A percentile compares a stretch with the other conserved stretches of the same genome.
These are phyloP conservation scores for Anser brachyrhynchus DNA, from an alignment of 2,113 vertebrate species.

Conservation along the genomic window DNA sequence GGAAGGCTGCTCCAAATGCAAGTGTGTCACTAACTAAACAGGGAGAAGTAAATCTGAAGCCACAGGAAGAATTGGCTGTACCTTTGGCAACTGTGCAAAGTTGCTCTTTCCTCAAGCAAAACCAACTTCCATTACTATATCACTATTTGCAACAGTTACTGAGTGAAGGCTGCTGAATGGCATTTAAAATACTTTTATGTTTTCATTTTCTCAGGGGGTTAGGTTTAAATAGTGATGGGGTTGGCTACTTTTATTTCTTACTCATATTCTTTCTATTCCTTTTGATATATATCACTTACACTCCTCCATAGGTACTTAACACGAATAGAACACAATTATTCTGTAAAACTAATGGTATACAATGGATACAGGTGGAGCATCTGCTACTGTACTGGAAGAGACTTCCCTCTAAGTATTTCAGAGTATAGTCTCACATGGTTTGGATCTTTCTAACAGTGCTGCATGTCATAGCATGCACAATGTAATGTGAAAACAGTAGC, in stretches of 20 bases:
- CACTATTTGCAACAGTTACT: background rate
- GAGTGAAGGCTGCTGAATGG: background rate
- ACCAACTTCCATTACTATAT: background rate
- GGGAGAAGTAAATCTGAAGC: background rate
- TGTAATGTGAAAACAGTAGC: background rate
- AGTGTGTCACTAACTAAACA: accelerated
- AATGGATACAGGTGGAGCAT: background rate
- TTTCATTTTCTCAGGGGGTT: background rate
- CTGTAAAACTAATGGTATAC: background rate
- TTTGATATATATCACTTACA: background rate
- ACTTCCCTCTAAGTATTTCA: background rate
- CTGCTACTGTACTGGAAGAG: background rate
- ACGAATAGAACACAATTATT: background rate
- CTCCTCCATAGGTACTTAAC: background rate
- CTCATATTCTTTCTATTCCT: background rate
- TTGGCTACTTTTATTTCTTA: background rate
- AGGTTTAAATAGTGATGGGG: background rate
- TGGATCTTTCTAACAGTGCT: background rate
- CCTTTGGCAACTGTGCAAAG: background rate
- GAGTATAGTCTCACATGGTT: background rate
- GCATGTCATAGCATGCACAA: background rate
- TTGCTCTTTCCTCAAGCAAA: background rate
- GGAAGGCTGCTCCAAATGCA: accelerated
- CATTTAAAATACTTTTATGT: background rate
- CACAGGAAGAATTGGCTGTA: accelerated